phyloP scores from a whole-genome alignment of 2,113 vertebrate genomes.

The Gymnogyps californianus region DNA sequence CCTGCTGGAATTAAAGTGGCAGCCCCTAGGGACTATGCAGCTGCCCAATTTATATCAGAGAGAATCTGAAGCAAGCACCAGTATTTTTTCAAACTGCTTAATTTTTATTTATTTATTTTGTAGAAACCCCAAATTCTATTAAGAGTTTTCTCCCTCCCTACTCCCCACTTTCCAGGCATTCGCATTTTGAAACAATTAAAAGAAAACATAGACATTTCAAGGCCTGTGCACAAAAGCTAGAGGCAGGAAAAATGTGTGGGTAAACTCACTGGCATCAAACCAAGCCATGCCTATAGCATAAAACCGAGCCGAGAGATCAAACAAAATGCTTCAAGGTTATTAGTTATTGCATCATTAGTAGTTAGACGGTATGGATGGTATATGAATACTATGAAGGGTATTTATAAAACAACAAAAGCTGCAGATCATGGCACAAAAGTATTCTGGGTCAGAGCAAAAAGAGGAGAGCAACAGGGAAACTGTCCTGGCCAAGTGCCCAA shows the following conservation, averaged over 20 bases:
- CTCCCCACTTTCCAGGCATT: neutral
- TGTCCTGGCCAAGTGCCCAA: neutral
- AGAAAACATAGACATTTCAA: neutral
- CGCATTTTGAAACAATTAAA: neutral
- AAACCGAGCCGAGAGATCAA: neutral
- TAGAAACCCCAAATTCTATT: neutral
- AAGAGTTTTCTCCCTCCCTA: neutral
- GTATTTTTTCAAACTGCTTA: neutral
- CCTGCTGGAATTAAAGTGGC: slow-evolving; percentile 65
- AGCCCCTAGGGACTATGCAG: slow-evolving; percentile 56
- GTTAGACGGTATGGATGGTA: neutral
- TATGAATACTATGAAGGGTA: neutral
- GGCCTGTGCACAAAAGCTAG: neutral
- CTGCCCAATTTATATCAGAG: slow-evolving; percentile 54
- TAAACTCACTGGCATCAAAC: neutral
- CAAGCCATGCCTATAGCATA: neutral
- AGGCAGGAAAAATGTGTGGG: neutral
- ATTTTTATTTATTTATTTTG: neutral
- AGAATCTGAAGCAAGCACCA: neutral
- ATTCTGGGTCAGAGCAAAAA: neutral
- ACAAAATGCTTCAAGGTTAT: neutral
- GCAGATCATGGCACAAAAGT: neutral
- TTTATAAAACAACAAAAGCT: neutral
- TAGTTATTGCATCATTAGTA: neutral
- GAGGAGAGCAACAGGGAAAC: neutral